Base-by-base conservation (phyloP, 2,113 vertebrate species). In the Smithornis capensis region DNA sequence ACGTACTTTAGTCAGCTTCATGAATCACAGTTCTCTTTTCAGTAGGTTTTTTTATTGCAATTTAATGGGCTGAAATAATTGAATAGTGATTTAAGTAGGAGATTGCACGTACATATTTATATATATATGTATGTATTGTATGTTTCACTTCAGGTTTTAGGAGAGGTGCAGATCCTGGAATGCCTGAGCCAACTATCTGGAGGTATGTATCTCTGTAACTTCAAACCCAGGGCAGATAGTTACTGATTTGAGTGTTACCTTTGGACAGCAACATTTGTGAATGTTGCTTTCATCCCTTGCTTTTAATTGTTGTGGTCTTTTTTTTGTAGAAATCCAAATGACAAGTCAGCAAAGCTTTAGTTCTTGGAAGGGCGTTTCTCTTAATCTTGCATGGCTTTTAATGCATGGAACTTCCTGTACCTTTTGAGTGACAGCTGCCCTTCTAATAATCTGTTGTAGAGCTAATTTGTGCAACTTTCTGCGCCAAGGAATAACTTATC, bases 141-240 rank as follows among this genome's bases (percentile, higher is more conserved):
- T 97, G 60, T 95, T 95, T 63, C 19, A 60, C 87, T 93, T 24
- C 96, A 99, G 99, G 99, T 89, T 99, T 99, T 97, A 99, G 99
- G 83, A 98, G 99, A 74, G 99, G 99, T 93, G 99, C 99, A 57
- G 99, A 99, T 97, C 99, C 99, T 82, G 99, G 99, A 79, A 99
- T 99, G 99, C 99, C 99, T 31, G 99, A 99, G 59, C 99, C 99
- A 40, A 99, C 97, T 10, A 91, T 99, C 75, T 94, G 99, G 92
- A 99, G 99, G 99, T 99, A 98, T 42, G 94, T 96, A 42, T 90
- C 9, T 2, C 63, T 80, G 53, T 50, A 14, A 12, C 8, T 76
- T n/a, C 50, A 81, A 84, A 59, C 50, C 29, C 52, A 27, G 1
- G 27, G 42, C n/a, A 59, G 9, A 18, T 24, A 29, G 19, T 33